Conservation (phyloP, 2,797 vertebrate species). For the Tapirus indicus region DNA sequence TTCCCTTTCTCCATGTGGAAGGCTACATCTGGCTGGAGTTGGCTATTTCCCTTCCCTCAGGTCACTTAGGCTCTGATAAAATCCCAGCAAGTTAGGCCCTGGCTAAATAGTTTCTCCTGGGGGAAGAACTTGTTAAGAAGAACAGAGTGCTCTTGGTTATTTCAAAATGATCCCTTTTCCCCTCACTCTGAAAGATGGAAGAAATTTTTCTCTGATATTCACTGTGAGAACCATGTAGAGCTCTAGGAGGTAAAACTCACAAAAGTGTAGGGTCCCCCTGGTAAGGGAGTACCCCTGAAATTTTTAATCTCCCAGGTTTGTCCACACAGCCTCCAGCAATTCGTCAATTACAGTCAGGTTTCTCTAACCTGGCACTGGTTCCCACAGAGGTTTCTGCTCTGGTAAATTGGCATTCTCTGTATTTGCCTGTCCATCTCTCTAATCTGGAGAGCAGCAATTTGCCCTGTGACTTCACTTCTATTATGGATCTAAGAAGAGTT, state of each 20-base stretch:
- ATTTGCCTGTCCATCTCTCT: not conserved
- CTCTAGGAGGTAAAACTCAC: not conserved
- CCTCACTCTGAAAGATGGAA: not conserved
- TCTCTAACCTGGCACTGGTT: not conserved
- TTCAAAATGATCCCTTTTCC: not conserved
- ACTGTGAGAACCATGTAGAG: not conserved
- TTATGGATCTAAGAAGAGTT: not conserved
- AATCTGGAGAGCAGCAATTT: not conserved
- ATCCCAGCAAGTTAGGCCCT: too few relatives aligned
- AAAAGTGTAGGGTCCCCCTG: not conserved
- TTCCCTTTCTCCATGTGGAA: not conserved
- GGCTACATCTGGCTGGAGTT: not conserved
- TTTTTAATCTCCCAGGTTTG: not conserved
- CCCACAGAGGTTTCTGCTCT: not conserved
- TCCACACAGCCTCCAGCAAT: not conserved
- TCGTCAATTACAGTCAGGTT: not conserved
- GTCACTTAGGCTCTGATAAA: not conserved
- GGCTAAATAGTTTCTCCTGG: not conserved
- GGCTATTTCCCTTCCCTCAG: not conserved
- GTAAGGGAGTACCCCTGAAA: not conserved
- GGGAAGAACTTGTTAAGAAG: not conserved
- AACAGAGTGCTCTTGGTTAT: not conserved
- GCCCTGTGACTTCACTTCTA: not conserved
- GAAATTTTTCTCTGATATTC: not conserved
- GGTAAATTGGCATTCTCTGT: not conserved